Base-by-base conservation (phyloP, 2,797 vertebrate species). In the Melanotaenia nigrans region DNA sequence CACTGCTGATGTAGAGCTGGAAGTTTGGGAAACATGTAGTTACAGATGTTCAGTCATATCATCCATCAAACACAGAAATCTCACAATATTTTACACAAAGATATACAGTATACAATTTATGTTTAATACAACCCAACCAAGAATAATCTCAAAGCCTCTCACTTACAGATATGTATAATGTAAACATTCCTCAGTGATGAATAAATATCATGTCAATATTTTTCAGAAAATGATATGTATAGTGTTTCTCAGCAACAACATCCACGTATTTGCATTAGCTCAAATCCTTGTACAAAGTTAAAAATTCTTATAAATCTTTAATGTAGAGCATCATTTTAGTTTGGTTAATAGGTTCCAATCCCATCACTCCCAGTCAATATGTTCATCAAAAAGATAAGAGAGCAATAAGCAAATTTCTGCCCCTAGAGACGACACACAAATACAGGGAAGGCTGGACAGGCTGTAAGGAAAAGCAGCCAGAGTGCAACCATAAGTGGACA, bases 1-100 rank as follows among this genome's bases (percentile, higher is more conserved):
- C 5, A 4, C 4, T 20, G 65, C 1, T 14, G 73, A 61, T 28
- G 18, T 68, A 33, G 12, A 40, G 22, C 13, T 38, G 13, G 18
- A 72, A 20, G 45, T 71, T 58, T 10, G 28, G 54, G 71, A 78
- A 51, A 71, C 22, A 45, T 61, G 49, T 13, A 9, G 40, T 18
- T 53, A 25, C 22, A 53, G 12, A 51, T 22, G 47, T 51, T 51
- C 24, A 51, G 22, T 51, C n/a, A 4, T 11, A 24, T 24, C 9
- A 53, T 25, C 25, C 3, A 24, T 49, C 20, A 49, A 20, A 20
- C 45, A 49, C 45, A 49, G 42, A 47, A n/a, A 49, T 5, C 20
- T 22, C 20, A n/a, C 22, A 20, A 20, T 49, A 9, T n/a, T 5
- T 49, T n/a, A 49, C 16, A 20, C 5, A 47, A 20, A 47, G 42